phyloP scores from a whole-genome alignment of 2,797 vertebrate genomes.

The Siniperca undulata region DNA sequence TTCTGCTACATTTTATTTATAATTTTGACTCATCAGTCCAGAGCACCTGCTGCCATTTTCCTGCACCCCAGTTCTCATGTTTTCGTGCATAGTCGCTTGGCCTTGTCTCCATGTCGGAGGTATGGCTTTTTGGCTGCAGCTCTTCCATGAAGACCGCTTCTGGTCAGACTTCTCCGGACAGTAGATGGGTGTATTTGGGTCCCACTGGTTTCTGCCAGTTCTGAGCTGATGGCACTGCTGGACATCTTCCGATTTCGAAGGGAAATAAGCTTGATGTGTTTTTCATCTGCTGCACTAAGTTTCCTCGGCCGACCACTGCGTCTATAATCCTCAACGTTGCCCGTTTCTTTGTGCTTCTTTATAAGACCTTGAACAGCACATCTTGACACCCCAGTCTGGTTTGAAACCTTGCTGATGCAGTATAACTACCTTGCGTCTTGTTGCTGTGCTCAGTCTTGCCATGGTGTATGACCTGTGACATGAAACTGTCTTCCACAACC shows the following conservation, averaged over 20 bases:
- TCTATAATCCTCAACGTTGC: conserved; percentile 41
- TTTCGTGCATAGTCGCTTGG: conserved; percentile 46
- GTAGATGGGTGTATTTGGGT: conserved; percentile 55
- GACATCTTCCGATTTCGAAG: conserved; percentile 37
- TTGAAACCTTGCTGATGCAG: too few species aligned
- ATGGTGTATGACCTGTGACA: too few species aligned
- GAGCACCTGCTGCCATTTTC: conserved; percentile 35
- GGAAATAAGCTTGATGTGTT: conserved; percentile 35
- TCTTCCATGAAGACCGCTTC: conserved; percentile 54
- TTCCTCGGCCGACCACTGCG: conserved; percentile 48
- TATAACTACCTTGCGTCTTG: too few species aligned
- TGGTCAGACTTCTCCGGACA: conserved; percentile 59
- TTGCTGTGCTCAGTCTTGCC: too few species aligned
- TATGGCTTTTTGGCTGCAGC: conserved; percentile 36
- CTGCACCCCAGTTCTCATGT: conserved; percentile 23
- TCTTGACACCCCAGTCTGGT: too few species aligned
- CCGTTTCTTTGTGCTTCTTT: conserved; percentile 5
- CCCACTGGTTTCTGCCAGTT: conserved; percentile 18
- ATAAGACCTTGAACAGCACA: too few species aligned
- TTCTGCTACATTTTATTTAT: conserved; percentile 53
- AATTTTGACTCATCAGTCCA: conserved; percentile 57
- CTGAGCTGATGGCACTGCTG: conserved; percentile 57
- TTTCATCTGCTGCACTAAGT: conserved; percentile 52
- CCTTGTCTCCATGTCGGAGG: conserved; percentile 47
- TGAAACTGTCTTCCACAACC: too few species aligned